phyloP scores from a whole-genome alignment of 2,797 vertebrate species.

The Nyctalus aviator region DNA sequence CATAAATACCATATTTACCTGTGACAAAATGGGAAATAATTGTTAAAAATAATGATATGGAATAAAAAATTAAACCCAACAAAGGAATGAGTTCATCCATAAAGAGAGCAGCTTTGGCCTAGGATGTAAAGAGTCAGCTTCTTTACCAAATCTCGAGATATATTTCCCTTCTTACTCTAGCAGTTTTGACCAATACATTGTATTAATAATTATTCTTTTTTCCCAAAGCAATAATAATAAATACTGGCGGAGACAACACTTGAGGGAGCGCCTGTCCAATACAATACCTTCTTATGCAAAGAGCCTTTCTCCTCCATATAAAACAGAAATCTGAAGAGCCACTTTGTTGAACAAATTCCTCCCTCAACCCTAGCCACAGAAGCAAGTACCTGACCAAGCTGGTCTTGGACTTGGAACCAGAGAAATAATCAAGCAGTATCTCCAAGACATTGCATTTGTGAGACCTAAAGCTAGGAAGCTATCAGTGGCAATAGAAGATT shows the following conservation, averaged over 20 bases:
- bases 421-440: not conserved
- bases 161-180: not conserved
- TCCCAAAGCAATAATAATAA: not conserved
- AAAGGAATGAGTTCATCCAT: not conserved
- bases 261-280: not conserved
- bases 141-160: not conserved
- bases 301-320: not conserved
- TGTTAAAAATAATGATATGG: not conserved
- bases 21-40: slow-evolving; percentile 37
- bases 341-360: not conserved
- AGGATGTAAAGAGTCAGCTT: not conserved
- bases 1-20: slow-evolving; percentile 11
- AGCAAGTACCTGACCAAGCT: not conserved
- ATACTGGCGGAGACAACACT: not conserved
- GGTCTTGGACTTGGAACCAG: not conserved
- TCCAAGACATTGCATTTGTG: not conserved
- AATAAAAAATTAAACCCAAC: not conserved
- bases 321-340: not conserved
- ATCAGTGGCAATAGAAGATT: not conserved
- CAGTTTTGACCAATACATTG: not conserved
- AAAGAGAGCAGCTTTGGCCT: not conserved
- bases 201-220: not conserved
- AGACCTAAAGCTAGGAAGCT: not conserved
- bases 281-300: not conserved
- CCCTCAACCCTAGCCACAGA: not conserved